Conservation (phyloP, 2,888 invertebrate genomes). For the Helleia helle region DNA sequence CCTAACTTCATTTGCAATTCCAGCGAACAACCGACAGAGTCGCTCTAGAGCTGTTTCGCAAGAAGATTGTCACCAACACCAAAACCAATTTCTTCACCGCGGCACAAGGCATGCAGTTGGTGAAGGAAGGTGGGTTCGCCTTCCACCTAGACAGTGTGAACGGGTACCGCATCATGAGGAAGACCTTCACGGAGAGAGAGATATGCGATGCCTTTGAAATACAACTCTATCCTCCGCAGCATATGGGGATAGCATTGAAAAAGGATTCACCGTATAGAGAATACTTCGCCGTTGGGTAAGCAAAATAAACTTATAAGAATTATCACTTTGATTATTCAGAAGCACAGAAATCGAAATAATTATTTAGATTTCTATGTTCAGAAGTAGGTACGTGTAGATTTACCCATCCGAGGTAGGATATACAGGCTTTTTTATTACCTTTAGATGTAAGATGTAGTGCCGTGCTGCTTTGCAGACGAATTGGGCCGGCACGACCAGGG, state of each 20-base stretch:
- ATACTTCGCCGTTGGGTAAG: conserved; percentile 75
- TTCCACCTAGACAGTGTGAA: conserved; percentile 79
- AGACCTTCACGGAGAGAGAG: conserved; percentile 76
- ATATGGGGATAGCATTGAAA: conserved; percentile 68
- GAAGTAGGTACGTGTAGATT: too few relatives aligned
- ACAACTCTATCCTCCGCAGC: conserved; percentile 74
- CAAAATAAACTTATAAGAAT: background rate
- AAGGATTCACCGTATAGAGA: conserved; percentile 77
- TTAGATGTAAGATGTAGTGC: too few relatives aligned
- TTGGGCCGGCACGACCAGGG: too few relatives aligned
- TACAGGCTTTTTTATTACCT: too few relatives aligned
- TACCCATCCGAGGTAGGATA: too few relatives aligned
- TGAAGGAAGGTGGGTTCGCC: conserved; percentile 79
- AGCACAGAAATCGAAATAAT: too few relatives aligned
- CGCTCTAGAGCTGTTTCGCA: conserved; percentile 72
- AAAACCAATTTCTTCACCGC: conserved; percentile 65
- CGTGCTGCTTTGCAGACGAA: too few relatives aligned
- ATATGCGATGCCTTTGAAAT: conserved; percentile 80
- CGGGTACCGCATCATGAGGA: conserved; percentile 79
- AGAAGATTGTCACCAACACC: conserved; percentile 59
- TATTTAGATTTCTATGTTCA: too few relatives aligned
- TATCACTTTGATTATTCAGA: too few relatives aligned
- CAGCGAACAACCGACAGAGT: conserved; percentile 78
- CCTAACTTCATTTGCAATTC: conserved; percentile 20
- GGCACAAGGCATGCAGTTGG: conserved; percentile 70